Percentiles rank a stretch among this genome's conserved stretches.
phyloP scores from a whole-genome alignment of 2,888 invertebrate species.

The Biston betularia region DNA sequence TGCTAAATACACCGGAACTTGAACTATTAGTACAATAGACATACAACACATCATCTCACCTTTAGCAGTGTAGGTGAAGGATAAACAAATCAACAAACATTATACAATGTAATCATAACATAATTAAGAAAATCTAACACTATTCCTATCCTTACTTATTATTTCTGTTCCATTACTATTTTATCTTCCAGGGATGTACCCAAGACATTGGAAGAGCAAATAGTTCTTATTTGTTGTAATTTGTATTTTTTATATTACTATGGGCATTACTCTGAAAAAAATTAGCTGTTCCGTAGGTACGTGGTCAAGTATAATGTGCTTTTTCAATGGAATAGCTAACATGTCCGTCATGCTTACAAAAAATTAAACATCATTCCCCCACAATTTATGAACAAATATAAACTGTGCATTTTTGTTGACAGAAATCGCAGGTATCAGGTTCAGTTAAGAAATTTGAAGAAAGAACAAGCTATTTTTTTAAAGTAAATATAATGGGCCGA shows the following conservation, averaged over 20 bases:
- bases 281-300: too few species aligned
- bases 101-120: conserved; percentile 28
- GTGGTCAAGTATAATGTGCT: too few species aligned
- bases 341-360: too few species aligned
- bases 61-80: conserved; percentile 29
- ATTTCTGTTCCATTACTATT: conserved; percentile 9
- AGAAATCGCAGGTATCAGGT: too few species aligned
- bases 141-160: background rate
- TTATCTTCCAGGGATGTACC: conserved; percentile 1
- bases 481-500: too few species aligned
- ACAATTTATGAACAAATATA: too few species aligned
- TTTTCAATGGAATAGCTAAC: too few species aligned
- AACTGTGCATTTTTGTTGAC: too few species aligned
- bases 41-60: conserved; percentile 20
- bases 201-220: background rate
- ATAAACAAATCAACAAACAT: conserved; percentile 21
- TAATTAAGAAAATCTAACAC: conserved; percentile 22
- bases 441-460: too few species aligned
- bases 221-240: background rate
- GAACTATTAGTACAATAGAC: conserved; percentile 18
- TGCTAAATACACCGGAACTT: conserved; percentile 33
- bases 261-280: background rate
- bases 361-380: too few species aligned
- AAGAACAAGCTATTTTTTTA: too few species aligned
- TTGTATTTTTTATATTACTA: background rate